Evolutionary conservation across 2,113 vertebrate genomes (phyloP).

Genomic region (Carassius gibelio): DNA sequence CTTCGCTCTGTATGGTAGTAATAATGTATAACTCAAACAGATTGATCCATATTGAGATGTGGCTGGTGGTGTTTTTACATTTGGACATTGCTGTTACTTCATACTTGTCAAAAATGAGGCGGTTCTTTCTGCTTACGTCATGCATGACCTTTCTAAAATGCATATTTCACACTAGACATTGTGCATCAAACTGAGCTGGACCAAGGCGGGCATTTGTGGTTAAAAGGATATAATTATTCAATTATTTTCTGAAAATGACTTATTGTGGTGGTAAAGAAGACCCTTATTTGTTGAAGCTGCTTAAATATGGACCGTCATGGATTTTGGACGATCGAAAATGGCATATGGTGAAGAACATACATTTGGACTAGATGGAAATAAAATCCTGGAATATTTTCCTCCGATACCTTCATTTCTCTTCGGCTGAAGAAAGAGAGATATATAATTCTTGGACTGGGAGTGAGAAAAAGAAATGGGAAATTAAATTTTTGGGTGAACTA

Average conservation of each 20-base stretch:
- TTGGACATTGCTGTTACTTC: no score
- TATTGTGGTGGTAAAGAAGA: not conserved
- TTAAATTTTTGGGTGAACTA: not conserved
- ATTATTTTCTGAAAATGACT: not conserved
- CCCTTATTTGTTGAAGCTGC: not conserved
- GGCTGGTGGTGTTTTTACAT: no score
- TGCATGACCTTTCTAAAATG: no score
- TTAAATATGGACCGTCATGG: not conserved
- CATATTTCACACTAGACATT: no score
- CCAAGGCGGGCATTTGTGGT: no score
- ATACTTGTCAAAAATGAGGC: no score
- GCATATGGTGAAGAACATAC: not conserved
- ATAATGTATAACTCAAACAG: conserved; percentile 53
- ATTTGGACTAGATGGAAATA: no score
- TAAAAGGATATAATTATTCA: no score
- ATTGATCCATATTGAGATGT: conserved; percentile 38
- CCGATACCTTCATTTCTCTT: no score
- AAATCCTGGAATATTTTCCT: no score
- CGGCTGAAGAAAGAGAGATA: not conserved
- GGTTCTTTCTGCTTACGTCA: no score
- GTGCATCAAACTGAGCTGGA: no score
- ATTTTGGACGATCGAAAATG: not conserved
- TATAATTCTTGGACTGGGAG: not conserved
- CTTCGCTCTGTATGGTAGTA: conserved; percentile 52
- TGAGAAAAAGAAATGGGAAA: not conserved